Conservation (phyloP, 2,888 invertebrate species). For the Apamea anceps region DNA sequence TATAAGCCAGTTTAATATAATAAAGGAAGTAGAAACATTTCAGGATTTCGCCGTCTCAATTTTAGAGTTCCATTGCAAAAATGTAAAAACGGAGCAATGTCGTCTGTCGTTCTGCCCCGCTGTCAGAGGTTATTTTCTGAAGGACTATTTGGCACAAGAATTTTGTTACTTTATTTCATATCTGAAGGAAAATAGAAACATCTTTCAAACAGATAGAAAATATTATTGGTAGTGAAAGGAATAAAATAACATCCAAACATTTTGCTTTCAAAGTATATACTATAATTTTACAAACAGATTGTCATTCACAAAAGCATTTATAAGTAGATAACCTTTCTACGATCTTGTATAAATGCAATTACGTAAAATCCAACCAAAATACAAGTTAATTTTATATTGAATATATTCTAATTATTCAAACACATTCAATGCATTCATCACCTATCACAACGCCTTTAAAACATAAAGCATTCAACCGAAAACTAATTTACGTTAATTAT, state of each 20-base stretch:
- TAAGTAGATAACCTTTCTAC: not conserved
- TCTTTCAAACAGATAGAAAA: conserved; percentile 30
- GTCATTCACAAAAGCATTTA: not conserved
- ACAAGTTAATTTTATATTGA: conserved; percentile 8
- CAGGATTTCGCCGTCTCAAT: conserved; percentile 45
- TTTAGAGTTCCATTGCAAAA: conserved; percentile 54
- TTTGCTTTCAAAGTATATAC: not conserved
- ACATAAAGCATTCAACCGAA: conserved; percentile 41
- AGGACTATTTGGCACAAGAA: conserved; percentile 61
- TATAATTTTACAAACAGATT: not conserved
- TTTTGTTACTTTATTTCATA: conserved; percentile 40
- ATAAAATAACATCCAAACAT: not conserved
- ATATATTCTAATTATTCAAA: conserved; percentile 32
- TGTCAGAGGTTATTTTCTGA: conserved; percentile 56
- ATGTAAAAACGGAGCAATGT: conserved; percentile 58
- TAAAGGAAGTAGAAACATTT: conserved; percentile 53
- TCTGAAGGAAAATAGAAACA: conserved; percentile 42
- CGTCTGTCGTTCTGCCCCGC: conserved; percentile 42
- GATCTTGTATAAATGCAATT: not conserved
- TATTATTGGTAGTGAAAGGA: conserved; percentile 1
- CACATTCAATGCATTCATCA: conserved; percentile 26
- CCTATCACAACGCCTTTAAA: conserved; percentile 28
- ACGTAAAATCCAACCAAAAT: conserved; percentile 10
- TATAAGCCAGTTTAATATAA: conserved; percentile 42
- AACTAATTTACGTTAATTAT: conserved; percentile 53